A percentile compares a stretch with the other conserved stretches of the same genome.
Conservation (phyloP, 2,888 invertebrate genomes). For the Mesoligia furuncula region DNA sequence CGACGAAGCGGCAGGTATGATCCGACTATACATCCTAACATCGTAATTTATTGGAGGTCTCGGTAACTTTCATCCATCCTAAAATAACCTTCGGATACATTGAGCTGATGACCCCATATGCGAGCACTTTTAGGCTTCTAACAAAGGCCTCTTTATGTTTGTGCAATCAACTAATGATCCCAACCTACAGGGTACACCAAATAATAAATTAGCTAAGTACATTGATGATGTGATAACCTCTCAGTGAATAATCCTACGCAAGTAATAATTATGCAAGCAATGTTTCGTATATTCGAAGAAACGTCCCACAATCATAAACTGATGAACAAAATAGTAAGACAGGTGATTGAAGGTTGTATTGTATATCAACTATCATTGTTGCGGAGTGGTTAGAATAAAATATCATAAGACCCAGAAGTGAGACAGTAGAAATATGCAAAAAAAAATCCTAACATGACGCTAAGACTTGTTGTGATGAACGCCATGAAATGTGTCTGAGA, state of each 20-base stretch:
- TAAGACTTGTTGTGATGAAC: background rate
- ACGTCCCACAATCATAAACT: slow-evolving; percentile 41
- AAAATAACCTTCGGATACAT: slow-evolving; percentile 14
- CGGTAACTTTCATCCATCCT: background rate
- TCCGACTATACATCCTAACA: background rate
- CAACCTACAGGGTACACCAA: slow-evolving; percentile 39
- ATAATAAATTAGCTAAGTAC: slow-evolving; percentile 25
- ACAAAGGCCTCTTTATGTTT: slow-evolving; percentile 13
- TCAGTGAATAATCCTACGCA: slow-evolving; percentile 51
- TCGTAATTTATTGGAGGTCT: background rate
- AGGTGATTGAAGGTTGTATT: slow-evolving; percentile 4
- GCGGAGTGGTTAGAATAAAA: background rate
- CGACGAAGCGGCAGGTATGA: slow-evolving; percentile 1
- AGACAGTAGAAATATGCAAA: background rate
- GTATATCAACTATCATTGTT: background rate
- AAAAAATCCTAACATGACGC: background rate
- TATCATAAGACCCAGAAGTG: background rate
- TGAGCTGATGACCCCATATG: background rate
- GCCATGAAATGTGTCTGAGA: background rate
- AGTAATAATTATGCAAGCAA: slow-evolving; percentile 14
- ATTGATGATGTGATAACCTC: slow-evolving; percentile 37
- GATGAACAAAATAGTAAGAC: slow-evolving; percentile 17
- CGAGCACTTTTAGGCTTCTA: slow-evolving; percentile 8
- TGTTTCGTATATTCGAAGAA: slow-evolving; percentile 37
- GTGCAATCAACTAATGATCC: slow-evolving; percentile 34